These are phyloP conservation scores for Crotalus tigris DNA, from an alignment of 2,113 vertebrate genomes.

Conservation along the genomic window DNA sequence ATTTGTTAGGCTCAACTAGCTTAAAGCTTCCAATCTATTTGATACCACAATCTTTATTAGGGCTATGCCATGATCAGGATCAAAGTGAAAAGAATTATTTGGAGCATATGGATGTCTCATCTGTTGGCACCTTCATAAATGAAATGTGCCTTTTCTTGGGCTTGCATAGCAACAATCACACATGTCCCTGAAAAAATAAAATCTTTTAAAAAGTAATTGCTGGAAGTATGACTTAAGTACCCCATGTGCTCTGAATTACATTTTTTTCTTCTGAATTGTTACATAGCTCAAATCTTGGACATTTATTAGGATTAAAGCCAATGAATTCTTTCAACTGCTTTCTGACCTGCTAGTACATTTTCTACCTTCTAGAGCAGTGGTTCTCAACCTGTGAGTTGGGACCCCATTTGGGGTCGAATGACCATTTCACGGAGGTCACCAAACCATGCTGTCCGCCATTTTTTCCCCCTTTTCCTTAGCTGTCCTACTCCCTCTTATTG, in stretches of 20 bases:
- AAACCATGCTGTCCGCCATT: no score
- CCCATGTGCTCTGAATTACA: neutral
- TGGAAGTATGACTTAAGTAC: neutral
- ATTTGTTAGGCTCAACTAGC: neutral
- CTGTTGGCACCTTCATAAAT: neutral
- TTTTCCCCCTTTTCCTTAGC: no score
- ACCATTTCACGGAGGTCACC: no score
- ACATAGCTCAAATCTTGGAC: neutral
- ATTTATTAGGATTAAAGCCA: neutral
- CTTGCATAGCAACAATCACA: neutral
- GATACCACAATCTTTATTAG: neutral
- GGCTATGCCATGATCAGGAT: neutral
- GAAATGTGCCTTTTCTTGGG: neutral
- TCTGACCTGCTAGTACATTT: neutral
- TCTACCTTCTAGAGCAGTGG: neutral
- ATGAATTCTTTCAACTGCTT: neutral
- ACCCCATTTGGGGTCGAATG: no score
- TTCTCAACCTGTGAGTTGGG: no score
- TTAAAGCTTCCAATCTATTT: neutral
- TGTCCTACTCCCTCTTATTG: no score
- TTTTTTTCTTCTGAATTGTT: neutral
- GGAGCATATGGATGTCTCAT: neutral
- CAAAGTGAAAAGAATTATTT: neutral
- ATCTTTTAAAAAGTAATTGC: neutral
- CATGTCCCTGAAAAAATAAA: neutral